Percentiles rank a stretch among this genome's conserved stretches.
Evolutionary conservation across 2,888 invertebrate species (phyloP).

Genomic region (Gibbula magus): DNA sequence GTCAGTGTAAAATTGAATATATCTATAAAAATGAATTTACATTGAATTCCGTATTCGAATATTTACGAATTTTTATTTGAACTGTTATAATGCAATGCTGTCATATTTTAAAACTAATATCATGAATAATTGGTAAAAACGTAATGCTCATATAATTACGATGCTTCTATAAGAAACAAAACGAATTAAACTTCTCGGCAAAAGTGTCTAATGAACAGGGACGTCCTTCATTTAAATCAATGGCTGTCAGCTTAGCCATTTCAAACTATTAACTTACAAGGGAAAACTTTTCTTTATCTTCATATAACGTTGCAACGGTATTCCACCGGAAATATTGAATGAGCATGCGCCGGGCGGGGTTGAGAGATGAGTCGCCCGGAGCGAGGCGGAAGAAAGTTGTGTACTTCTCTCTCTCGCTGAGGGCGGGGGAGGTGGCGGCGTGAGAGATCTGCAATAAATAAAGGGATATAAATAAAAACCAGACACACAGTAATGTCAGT

Average conservation of each 20-base stretch:
- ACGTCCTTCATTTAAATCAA: constrained; percentile 90
- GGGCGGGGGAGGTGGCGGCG: constrained; percentile 90
- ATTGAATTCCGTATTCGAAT: too few species aligned
- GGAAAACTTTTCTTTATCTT: constrained; percentile 90
- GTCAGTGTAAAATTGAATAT: too few species aligned
- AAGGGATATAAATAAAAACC: not conserved
- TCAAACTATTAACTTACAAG: constrained; percentile 75
- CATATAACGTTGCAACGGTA: constrained; percentile 89
- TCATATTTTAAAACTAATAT: too few species aligned
- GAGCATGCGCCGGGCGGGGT: constrained; percentile 89
- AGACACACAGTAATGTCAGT: not conserved
- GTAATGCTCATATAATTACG: too few species aligned
- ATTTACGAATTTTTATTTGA: too few species aligned
- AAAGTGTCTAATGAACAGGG: constrained; percentile 81
- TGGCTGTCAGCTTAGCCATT: constrained; percentile 81
- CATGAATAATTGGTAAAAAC: too few species aligned
- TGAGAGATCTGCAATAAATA: constrained; percentile 84
- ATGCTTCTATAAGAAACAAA: too few species aligned
- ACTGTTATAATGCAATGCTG: too few species aligned
- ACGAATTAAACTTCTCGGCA: too few species aligned
- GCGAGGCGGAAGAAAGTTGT: constrained; percentile 92
- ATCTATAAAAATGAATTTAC: too few species aligned
- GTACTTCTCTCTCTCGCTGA: constrained; percentile 91
- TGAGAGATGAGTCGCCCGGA: constrained; percentile 92
- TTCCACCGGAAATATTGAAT: constrained; percentile 89